Evolutionary conservation across 2,113 vertebrate species (phyloP).

Genomic region (Phasianus colchicus): DNA sequence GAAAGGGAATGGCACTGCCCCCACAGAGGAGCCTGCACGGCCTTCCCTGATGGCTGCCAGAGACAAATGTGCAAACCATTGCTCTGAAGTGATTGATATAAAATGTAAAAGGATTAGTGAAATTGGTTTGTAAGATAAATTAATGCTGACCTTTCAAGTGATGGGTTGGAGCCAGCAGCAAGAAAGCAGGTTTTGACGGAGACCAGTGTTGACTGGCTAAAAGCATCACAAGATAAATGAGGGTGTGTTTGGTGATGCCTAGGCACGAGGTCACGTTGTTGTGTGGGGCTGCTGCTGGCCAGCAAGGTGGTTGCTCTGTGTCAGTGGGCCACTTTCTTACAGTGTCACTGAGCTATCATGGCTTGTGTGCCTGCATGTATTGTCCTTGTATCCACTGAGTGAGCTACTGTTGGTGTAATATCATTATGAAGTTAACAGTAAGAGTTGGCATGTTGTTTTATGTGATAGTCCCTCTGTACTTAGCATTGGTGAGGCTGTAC

Average conservation of each 20-base stretch:
- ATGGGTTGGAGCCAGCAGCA: background rate
- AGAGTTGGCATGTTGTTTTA: background rate
- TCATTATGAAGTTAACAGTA: background rate
- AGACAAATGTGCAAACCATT: background rate
- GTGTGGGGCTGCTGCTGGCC: background rate
- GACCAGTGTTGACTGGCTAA: background rate
- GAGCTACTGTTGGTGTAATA: background rate
- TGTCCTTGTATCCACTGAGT: background rate
- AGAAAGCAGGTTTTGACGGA: background rate
- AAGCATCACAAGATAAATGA: background rate
- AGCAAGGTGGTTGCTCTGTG: background rate
- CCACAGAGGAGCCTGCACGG: rapidly evolving
- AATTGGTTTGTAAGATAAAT: background rate
- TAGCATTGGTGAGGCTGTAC: too few relatives aligned
- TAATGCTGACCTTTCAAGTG: background rate
- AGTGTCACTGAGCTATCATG: background rate
- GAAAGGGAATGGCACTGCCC: background rate
- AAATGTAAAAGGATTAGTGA: background rate
- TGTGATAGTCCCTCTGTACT: background rate
- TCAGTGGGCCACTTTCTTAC: background rate
- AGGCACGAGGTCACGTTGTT: background rate
- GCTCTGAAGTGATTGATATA: background rate
- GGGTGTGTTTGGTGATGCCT: background rate
- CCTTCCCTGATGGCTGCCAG: background rate
- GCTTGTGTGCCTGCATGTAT: background rate